These are phyloP conservation scores for Oxyruncus cristatus DNA, from an alignment of 2,113 vertebrate genomes.

Conservation along the genomic window DNA sequence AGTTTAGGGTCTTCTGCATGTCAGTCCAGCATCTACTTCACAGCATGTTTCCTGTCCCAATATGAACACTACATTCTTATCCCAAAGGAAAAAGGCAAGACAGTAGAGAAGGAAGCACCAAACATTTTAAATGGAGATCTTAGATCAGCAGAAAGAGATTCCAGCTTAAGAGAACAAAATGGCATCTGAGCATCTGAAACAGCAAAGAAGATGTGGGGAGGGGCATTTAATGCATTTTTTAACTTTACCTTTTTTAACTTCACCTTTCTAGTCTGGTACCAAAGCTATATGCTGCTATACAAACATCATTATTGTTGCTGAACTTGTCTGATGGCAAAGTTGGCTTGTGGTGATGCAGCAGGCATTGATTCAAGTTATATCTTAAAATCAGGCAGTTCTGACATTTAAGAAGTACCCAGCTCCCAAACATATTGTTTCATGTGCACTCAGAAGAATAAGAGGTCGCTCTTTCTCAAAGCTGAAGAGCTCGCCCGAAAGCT, in stretches of 20 bases:
- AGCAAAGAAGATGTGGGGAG: neutral
- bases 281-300: neutral
- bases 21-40: neutral
- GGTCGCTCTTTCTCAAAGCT: neutral
- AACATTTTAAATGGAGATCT: neutral
- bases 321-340: neutral
- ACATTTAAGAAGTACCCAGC: neutral
- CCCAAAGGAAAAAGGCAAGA: neutral
- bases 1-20: neutral
- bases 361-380: neutral
- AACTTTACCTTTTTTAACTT: neutral
- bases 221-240: neutral
- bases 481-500: neutral
- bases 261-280: neutral
- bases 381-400: neutral
- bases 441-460: neutral
- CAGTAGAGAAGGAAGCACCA: neutral
- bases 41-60: neutral
- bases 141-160: neutral
- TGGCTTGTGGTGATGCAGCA: neutral
- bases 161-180: neutral
- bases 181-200: neutral
- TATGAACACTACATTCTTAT: neutral
- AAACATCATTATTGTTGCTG: neutral
- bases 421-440: neutral